A percentile compares a stretch with the other conserved stretches of the same genome.
Evolutionary conservation across 2,113 vertebrate genomes (phyloP).

Genomic region (Holacanthus passer): DNA sequence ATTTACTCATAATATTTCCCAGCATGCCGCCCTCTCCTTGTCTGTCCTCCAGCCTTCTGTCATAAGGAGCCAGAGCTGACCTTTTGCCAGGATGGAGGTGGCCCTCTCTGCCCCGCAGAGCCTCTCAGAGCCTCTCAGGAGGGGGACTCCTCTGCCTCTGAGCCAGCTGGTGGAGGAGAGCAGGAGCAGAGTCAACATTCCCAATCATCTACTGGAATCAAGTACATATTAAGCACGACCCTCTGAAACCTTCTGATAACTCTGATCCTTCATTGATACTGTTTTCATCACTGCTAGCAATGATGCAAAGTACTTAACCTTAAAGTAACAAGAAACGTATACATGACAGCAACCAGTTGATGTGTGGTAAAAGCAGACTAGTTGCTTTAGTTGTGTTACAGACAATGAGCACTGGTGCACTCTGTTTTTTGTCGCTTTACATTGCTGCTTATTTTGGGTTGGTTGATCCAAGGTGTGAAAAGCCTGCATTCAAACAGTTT

Average conservation of each 20-base stretch:
- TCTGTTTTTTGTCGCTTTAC: neutral
- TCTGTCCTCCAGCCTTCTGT: slow-evolving; percentile 43
- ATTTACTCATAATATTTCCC: neutral
- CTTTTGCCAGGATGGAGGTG: slow-evolving; percentile 82
- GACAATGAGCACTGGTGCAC: too few relatives aligned
- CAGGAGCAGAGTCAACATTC: slow-evolving; percentile 72
- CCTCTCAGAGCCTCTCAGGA: slow-evolving; percentile 56
- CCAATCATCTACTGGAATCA: slow-evolving; percentile 89
- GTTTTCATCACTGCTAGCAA: neutral
- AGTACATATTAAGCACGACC: slow-evolving; percentile 80
- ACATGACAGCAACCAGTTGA: too few relatives aligned
- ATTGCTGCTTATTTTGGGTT: neutral
- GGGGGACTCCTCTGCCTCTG: slow-evolving; percentile 80
- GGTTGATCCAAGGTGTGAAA: neutral
- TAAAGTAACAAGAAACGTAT: neutral
- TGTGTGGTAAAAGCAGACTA: neutral
- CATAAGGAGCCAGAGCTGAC: slow-evolving; percentile 42
- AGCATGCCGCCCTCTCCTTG: neutral
- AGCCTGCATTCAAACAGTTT: neutral
- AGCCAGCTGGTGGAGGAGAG: slow-evolving; percentile 87
- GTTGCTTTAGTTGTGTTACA: neutral
- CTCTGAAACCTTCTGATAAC: neutral
- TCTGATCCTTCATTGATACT: neutral
- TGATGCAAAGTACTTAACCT: neutral
- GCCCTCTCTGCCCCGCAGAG: slow-evolving; percentile 58